Evolutionary conservation across 2,888 invertebrate genomes (phyloP).

Genomic region (Ophion ventricosus): DNA sequence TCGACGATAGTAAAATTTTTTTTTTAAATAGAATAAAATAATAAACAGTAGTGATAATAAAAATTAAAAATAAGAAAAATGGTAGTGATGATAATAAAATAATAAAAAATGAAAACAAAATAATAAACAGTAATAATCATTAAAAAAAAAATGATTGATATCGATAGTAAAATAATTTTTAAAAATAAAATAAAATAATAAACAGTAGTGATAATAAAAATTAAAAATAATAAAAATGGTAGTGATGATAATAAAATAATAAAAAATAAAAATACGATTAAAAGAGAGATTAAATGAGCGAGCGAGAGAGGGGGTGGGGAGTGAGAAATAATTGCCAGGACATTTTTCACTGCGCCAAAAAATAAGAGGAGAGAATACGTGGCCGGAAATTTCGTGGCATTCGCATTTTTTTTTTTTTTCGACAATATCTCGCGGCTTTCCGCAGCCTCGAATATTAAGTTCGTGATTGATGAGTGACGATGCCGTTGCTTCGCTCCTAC

Average conservation of each 20-base stretch:
- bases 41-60: too few species aligned
- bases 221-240: background rate
- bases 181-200: too few species aligned
- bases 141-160: too few species aligned
- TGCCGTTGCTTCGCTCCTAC: background rate
- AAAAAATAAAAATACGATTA: background rate
- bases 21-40: too few species aligned
- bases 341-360: slow-evolving; percentile 46
- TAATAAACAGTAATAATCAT: too few species aligned
- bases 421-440: slow-evolving; percentile 59
- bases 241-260: background rate
- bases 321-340: slow-evolving; percentile 10
- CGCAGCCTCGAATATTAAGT: slow-evolving; percentile 67
- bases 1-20: too few species aligned
- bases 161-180: too few species aligned
- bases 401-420: slow-evolving; percentile 42
- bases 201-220: background rate
- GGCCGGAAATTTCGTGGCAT: slow-evolving; percentile 50
- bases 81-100: too few species aligned
- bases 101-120: too few species aligned
- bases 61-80: too few species aligned
- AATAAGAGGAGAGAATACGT: slow-evolving; percentile 20
- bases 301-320: background rate
- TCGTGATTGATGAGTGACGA: slow-evolving; percentile 68
- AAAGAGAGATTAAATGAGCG: background rate